Conservation (phyloP, 2,113 vertebrate species). For the Jaculus jaculus region DNA sequence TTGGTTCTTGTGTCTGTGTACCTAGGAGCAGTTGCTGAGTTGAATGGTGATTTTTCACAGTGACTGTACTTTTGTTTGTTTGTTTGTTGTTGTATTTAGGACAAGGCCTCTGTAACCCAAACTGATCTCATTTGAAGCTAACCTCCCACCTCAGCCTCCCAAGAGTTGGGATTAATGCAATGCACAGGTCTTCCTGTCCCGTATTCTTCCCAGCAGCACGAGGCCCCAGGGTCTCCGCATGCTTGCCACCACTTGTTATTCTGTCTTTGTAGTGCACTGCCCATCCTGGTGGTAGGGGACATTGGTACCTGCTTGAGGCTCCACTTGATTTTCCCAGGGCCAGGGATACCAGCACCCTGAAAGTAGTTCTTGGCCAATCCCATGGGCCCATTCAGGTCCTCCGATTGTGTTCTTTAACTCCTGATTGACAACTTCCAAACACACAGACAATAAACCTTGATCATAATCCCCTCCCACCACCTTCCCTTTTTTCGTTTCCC, state of each 20-base stretch:
- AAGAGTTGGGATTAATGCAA: not conserved
- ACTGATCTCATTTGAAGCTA: not conserved
- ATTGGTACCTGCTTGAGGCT: not conserved
- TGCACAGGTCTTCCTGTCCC: too few relatives aligned
- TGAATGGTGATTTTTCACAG: rapidly evolving
- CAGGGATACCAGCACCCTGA: too few relatives aligned
- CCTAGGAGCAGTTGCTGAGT: not conserved
- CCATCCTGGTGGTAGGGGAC: not conserved
- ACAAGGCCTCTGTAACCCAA: not conserved
- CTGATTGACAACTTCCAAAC: too few relatives aligned
- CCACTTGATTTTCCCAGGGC: not conserved
- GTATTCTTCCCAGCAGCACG: not conserved
- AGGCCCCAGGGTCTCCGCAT: not conserved
- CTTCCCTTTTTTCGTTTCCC: too few relatives aligned
- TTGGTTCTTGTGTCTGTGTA: not conserved
- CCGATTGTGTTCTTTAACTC: too few relatives aligned
- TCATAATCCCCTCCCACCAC: too few relatives aligned
- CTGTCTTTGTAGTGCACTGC: not conserved
- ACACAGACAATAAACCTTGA: too few relatives aligned
- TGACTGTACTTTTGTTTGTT: not conserved
- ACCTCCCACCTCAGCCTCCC: not conserved
- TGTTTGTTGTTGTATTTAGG: not conserved
- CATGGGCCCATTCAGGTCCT: too few relatives aligned
- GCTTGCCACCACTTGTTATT: not conserved
- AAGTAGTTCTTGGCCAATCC: too few relatives aligned